phyloP scores from a whole-genome alignment of 92 coral and sea anemone genomes.

The Plumapathes pennacea region DNA sequence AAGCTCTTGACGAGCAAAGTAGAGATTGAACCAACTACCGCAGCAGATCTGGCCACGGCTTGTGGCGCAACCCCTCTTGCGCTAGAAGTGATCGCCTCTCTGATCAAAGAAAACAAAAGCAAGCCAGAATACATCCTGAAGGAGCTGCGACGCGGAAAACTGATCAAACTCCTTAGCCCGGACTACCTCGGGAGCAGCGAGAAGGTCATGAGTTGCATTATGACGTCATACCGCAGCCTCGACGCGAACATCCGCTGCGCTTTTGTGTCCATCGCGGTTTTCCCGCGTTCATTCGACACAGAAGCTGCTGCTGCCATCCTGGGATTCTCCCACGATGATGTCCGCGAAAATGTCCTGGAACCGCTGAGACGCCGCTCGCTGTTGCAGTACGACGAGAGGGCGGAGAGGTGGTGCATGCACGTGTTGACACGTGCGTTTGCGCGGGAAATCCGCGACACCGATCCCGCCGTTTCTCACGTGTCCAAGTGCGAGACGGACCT shows the following conservation, averaged over 20 bases:
- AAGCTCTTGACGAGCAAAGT: constrained; percentile 5
- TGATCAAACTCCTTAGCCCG: constrained; percentile 18
- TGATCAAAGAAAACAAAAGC: constrained; percentile 6
- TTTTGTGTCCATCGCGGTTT: constrained; percentile 20
- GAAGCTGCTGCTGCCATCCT: constrained; percentile 29
- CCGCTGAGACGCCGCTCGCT: constrained; percentile 16
- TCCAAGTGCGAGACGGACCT: constrained; percentile 11
- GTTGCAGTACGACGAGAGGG: constrained; percentile 12
- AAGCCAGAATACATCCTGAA: constrained; percentile 8
- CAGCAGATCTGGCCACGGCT: constrained; percentile 4
- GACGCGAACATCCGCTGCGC: constrained; percentile 7
- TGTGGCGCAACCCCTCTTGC: constrained; percentile 30
- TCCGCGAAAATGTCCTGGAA: not conserved
- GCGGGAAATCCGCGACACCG: constrained; percentile 14
- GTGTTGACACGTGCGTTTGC: constrained; percentile 20
- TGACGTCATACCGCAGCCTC: constrained; percentile 15
- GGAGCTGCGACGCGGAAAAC: constrained; percentile 15
- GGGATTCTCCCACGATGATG: constrained; percentile 19
- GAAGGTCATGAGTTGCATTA: constrained; percentile 21
- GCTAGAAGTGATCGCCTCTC: constrained; percentile 14
- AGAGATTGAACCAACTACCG: not conserved
- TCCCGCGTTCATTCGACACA: constrained; percentile 20
- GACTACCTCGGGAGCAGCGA: constrained; percentile 29
- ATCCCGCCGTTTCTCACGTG: constrained; percentile 9
- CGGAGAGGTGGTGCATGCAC: constrained; percentile 24